Percentiles rank a stretch among this genome's conserved stretches.
Conservation (phyloP, 2,113 vertebrate genomes). For the Chrysochloris asiatica region DNA sequence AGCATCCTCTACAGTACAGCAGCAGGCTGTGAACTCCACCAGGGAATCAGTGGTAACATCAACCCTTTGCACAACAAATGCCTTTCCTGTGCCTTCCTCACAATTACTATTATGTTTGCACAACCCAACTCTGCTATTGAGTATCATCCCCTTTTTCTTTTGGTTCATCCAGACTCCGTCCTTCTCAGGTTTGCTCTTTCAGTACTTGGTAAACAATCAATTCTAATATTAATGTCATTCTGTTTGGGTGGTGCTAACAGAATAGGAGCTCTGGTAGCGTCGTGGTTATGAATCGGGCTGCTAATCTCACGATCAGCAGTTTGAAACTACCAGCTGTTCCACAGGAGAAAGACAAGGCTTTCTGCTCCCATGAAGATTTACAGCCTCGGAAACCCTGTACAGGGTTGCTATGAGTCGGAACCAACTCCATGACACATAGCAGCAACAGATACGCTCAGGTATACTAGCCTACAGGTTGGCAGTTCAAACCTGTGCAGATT, state of each 20-base stretch:
- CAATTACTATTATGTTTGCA: no score
- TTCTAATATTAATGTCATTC: background rate
- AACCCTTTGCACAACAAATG: no score
- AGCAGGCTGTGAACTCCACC: background rate
- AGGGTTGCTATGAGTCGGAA: no score
- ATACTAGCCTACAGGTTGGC: background rate
- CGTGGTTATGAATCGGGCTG: no score
- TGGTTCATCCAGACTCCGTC: fast-evolving
- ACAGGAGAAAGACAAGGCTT: no score
- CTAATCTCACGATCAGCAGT: no score
- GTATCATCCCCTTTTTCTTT: background rate
- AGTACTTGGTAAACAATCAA: background rate
- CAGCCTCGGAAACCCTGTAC: no score
- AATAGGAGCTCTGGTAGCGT: no score
- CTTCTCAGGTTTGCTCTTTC: background rate
- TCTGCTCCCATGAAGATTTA: no score
- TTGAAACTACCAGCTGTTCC: no score
- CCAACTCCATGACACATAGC: no score
- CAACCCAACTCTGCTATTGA: background rate
- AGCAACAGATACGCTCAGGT: background rate
- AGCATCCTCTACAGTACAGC: background rate
- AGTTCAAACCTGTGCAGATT: background rate
- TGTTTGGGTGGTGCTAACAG: background rate
- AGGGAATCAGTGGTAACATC: fast-evolving
- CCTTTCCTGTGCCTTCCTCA: no score